These are phyloP conservation scores for Philhelius pedissequus DNA, from an alignment of 2,888 invertebrate species.

Conservation along the genomic window DNA sequence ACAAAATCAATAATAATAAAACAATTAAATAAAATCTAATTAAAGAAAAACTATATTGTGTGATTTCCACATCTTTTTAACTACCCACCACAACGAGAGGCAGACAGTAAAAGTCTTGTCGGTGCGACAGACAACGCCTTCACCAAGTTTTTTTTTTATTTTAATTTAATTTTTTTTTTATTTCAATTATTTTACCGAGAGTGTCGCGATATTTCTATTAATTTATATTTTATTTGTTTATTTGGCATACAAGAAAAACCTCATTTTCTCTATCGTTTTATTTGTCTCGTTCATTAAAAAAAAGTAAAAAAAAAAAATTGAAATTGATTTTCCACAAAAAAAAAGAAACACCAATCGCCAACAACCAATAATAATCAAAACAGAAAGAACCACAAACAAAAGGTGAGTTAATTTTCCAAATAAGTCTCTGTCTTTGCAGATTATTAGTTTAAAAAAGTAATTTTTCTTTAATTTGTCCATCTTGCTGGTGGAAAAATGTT, in stretches of 20 bases:
- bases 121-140: slow-evolving; percentile 64
- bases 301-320: slow-evolving; percentile 26
- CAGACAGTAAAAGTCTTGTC: slow-evolving; percentile 6
- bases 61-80: background rate
- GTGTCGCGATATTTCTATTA: slow-evolving; percentile 10
- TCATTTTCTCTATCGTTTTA: background rate
- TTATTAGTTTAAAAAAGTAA: background rate
- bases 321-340: slow-evolving; percentile 39
- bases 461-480: background rate
- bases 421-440: background rate
- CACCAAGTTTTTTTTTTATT: slow-evolving; percentile 32
- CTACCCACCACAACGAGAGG: slow-evolving; percentile 16
- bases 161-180: slow-evolving; percentile 6
- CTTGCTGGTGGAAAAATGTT: slow-evolving; percentile 9
- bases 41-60: background rate
- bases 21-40: background rate
- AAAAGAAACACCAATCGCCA: background rate
- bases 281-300: slow-evolving; percentile 20
- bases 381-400: slow-evolving; percentile 60
- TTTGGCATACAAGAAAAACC: background rate
- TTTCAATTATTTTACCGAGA: slow-evolving; percentile 20
- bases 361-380: slow-evolving; percentile 49
- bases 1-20: background rate
- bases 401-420: slow-evolving; percentile 31
- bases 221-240: no score